A percentile compares a stretch with the other conserved stretches of the same genome.
phyloP scores from a whole-genome alignment of 1,140 invertebrate species.

The Kradibia gibbosae region DNA sequence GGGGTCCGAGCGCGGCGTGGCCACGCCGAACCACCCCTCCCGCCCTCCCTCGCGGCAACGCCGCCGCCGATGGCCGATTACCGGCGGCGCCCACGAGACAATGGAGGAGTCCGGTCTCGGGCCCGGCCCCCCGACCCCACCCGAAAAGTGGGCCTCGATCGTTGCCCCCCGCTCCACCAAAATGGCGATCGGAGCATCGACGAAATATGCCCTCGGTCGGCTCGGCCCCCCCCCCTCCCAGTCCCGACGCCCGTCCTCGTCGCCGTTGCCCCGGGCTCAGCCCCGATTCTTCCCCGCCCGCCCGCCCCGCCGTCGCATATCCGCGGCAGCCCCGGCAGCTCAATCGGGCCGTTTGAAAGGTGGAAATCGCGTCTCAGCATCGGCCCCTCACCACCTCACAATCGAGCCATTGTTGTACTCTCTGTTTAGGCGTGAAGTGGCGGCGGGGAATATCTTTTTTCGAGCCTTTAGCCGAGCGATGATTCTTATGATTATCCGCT shows the following conservation, averaged over 20 bases:
- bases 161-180: not conserved
- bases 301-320: too few species aligned
- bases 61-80: too few species aligned
- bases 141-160: not conserved
- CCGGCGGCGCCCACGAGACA: too few species aligned
- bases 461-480: not conserved
- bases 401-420: not conserved
- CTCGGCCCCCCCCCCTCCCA: too few species aligned
- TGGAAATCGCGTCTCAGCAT: constrained; percentile 8
- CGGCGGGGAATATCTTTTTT: not conserved
- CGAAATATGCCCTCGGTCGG: too few species aligned
- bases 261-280: too few species aligned
- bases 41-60: too few species aligned
- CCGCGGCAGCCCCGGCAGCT: too few species aligned
- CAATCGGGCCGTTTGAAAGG: not conserved
- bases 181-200: constrained; percentile 18
- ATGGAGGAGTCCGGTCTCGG: too few species aligned
- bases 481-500: constrained; percentile 9
- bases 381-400: not conserved
- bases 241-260: too few species aligned
- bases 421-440: not conserved
- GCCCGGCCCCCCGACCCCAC: not conserved
- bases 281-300: too few species aligned
- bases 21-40: too few species aligned
- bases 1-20: not conserved